Evolutionary conservation across 2,113 vertebrate genomes (phyloP), one percentile per base, ranked within the genome.

Genomic region (Ctenodactylus gundi): DNA sequence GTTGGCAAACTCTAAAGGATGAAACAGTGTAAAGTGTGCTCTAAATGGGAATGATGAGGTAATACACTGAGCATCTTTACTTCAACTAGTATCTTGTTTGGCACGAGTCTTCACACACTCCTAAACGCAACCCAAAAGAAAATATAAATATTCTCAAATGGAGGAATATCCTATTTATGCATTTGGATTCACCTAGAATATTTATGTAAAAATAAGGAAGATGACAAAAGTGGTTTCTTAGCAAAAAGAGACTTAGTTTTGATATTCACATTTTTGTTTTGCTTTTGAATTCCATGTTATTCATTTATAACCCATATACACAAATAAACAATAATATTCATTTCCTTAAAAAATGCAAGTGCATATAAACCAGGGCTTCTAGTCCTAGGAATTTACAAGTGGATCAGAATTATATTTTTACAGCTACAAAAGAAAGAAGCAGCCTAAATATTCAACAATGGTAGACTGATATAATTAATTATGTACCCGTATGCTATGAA

Each of bases 121-220:
- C 34, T 29, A 49, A 49, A 3, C 46, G 34, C 6, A 36, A 72
- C 29, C 7, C 6, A 83, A 1, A 81, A 80, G 23, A 67, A 92
- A 57, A 87, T 20, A 76, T 15, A 94, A 87, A 53, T 67, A 89
- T 57, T 93, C 53, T 49, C 34, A 88, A 91, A 51, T 72, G 76
- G 44, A 92, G 44, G 23, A 73, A n/a, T 51, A 49, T 67, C 31
- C 9, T 72, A 65, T 77, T 27, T 72, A 49, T 75, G 46, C 15
- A 62, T 58, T 90, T 85, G 4, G 27, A 39, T 60, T 72, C 81
- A 1, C 15, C 60, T 55, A 41, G 2, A 73, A 21, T 72, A 77
- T 15, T n/a, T 91, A 39, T 91, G 55, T 88, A 76, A 68, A 10
- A 17, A 67, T 73, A 39, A 68, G 88, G 20, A 70, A 83, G 4